Conservation (phyloP, 2,113 vertebrate genomes). For the Neogale vison region DNA sequence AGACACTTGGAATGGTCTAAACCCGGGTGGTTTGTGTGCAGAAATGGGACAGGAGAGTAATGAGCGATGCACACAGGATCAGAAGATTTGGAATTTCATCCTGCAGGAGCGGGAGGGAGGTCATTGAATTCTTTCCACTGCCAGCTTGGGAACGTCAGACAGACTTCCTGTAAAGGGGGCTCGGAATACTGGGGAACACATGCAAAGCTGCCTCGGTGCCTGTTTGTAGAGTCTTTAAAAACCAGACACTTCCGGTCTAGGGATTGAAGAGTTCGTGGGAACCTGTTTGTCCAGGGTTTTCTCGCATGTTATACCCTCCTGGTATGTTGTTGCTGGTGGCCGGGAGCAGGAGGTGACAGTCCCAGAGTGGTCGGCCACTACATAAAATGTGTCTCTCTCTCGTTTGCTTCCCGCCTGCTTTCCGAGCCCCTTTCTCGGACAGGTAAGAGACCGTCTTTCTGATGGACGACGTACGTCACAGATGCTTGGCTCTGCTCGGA, state of each 20-base stretch:
- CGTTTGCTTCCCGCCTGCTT: slow-evolving; percentile 78
- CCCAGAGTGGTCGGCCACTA: background rate
- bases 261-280: background rate
- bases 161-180: background rate
- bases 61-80: background rate
- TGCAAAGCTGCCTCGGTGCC: background rate
- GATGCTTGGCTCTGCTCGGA: background rate
- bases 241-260: background rate
- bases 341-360: background rate
- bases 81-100: background rate
- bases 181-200: background rate
- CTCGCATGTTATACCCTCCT: fast-evolving
- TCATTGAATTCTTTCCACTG: background rate
- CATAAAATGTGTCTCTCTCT: slow-evolving; percentile 78
- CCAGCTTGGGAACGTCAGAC: background rate
- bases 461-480: background rate
- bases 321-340: background rate
- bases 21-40: background rate
- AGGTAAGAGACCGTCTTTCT: slow-evolving; percentile 79
- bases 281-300: background rate
- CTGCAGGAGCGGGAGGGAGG: background rate
- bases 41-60: background rate
- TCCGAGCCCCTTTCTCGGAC: slow-evolving; percentile 70
- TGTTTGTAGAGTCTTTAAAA: background rate
- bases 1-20: background rate